These are phyloP conservation scores for Hyposoter didymator DNA, from an alignment of 2,888 invertebrate genomes.

Conservation along the genomic window DNA sequence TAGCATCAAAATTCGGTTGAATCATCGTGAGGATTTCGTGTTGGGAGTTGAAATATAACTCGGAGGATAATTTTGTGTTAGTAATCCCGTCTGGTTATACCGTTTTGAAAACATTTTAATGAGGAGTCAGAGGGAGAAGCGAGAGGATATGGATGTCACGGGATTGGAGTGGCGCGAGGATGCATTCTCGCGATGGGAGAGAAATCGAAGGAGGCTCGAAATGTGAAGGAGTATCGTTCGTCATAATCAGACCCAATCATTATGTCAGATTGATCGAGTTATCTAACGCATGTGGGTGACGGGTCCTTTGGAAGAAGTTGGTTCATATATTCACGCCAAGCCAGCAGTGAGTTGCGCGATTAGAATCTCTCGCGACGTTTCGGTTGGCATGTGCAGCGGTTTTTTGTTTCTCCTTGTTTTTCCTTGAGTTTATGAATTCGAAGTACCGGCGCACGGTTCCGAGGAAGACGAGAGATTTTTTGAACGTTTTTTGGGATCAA, in stretches of 20 bases:
- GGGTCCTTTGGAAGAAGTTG: conserved; percentile 28
- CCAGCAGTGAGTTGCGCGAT: not conserved
- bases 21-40: not conserved
- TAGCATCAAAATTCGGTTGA: not conserved
- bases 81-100: not conserved
- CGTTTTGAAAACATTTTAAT: conserved; percentile 50
- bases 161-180: conserved; percentile 3
- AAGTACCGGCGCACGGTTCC: conserved; percentile 7
- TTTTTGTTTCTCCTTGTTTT: conserved; percentile 22
- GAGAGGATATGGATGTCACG: conserved; percentile 4
- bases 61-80: not conserved
- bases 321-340: conserved; percentile 39
- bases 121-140: conserved; percentile 43
- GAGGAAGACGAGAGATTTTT: conserved; percentile 24
- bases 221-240: conserved; percentile 66
- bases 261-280: conserved; percentile 70
- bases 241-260: conserved; percentile 71
- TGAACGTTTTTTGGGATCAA: not conserved
- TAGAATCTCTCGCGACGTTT: conserved; percentile 35
- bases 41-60: not conserved
- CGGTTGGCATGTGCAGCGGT: not conserved
- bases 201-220: conserved; percentile 49
- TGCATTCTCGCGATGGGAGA: conserved; percentile 48
- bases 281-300: conserved; percentile 48
- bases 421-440: not conserved